Evolutionary conservation across 2,797 vertebrate species (phyloP), one percentile per base, ranked within the genome.

Genomic region (Xerus rutilus): DNA sequence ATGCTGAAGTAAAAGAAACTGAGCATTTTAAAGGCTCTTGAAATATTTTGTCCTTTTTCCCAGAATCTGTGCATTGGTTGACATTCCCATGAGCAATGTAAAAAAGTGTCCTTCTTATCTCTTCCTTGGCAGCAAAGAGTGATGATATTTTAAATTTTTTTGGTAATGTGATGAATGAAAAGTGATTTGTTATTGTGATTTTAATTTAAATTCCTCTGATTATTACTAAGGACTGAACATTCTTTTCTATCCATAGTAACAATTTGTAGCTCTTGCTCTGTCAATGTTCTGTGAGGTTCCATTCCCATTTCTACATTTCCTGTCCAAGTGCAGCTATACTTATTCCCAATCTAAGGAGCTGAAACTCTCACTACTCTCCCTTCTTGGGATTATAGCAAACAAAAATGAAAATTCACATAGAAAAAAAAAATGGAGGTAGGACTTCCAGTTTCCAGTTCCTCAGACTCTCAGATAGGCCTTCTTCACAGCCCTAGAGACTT

Each of bases 101-200:
- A 28, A 20, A 72, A 47, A 91, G 32, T 83, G 28, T 0, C n/a
- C 15, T 59, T 94, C 43, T 70, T 18, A 21, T 47, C 17, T 83
- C 9, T 88, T 64, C 23, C 20, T 77, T 92, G 25, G 47, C 73
- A 95, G 47, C 8, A 67, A 84, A 74, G 3, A 2, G 7, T 59
- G 32, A 32, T 35, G 28, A 1, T n/a, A 65, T 43, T 96, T 86
- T 7, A 52, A 49, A 2, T 15, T 49, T 62, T 47, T 67, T 84
- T 65, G 35, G 8, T 64, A 78, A 86, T 57, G 83, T 95, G 25
- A 84, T 70, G n/a, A 59, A 72, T 47, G 30, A 85, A 94, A 82
- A 73, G 14, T 76, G 21, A 82, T 62, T 73, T 23, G 21, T 62
- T 35, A 25, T 77, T 89, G 3, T 67, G 8, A 89, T 82, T 89